Evolutionary conservation across 2,113 vertebrate species (phyloP), one percentile per base, ranked within the genome.

Genomic region (Otis tarda): DNA sequence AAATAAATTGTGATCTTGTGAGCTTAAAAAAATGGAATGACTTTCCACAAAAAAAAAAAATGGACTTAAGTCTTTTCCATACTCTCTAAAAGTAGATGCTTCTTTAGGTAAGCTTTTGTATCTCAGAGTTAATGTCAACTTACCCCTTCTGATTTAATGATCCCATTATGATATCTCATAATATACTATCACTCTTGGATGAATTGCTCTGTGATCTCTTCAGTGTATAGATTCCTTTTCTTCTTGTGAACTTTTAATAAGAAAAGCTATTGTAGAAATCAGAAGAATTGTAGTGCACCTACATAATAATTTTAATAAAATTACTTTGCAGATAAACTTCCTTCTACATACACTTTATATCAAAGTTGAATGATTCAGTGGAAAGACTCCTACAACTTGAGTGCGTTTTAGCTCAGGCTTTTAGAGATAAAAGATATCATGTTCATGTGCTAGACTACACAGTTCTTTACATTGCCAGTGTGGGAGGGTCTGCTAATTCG

Each of bases 161-260:
- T 69, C 50, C 35, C 1, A 8, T 79, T 92, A 64, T 71, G 43
- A 85, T 69, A 16, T 86, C 23, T 43, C 57, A 37, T 63, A 59
- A 0, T 75, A 70, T 33, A 78, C 83, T 84, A 64, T 18, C 16
- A 53, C 21, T 61, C 30, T 64, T 76, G 41, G 37, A 90, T 83
- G 8, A 85, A 79, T 15, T 80, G 10, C 9, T 90, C 33, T 90
- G 50, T 63, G 63, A 77, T 65, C 21, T 49, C 60, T 88, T 90
- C 59, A 74, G 50, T 57, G 41, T 60, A 88, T 2, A 76, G 37
- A 74, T 65, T 86, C 41, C 47, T 88, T 95, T 90, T 57, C 45
- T 83, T 60, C 75, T 89, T 53, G 53, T 85, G 59, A 94, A 96
- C 71, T 90, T 93, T 88, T 94, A 92, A 83, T 87, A 93, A 76